Percentiles rank a stretch among this genome's conserved stretches.
Conservation (phyloP, 2,797 vertebrate species). For the Spheniscus humboldti region DNA sequence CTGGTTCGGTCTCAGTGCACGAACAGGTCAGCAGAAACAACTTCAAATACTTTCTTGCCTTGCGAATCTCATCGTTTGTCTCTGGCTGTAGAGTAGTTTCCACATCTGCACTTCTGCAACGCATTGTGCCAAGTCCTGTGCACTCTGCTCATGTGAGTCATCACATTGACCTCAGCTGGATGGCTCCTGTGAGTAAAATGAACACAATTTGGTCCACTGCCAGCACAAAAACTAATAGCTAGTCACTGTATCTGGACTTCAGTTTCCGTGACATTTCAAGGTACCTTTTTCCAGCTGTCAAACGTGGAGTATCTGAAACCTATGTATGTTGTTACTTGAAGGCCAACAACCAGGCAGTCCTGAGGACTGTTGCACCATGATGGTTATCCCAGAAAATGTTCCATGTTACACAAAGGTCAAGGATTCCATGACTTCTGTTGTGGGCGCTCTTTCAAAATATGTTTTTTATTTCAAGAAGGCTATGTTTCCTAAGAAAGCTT, state of each 20-base stretch:
- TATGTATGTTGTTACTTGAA: background rate
- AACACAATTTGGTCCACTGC: background rate
- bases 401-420: constrained; percentile 53
- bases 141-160: constrained; percentile 18
- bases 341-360: constrained; percentile 5
- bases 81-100: constrained; percentile 20
- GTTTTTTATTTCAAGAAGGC: constrained; percentile 44
- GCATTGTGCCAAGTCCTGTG: constrained; percentile 18
- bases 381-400: constrained; percentile 42
- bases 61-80: background rate
- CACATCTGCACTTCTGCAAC: constrained; percentile 58
- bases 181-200: constrained; percentile 21
- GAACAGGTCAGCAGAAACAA: background rate
- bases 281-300: constrained; percentile 46
- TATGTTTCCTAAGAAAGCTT: constrained; percentile 54
- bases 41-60: background rate
- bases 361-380: constrained; percentile 18
- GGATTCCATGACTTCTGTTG: constrained; percentile 65
- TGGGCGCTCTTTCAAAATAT: constrained; percentile 57
- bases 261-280: constrained; percentile 30
- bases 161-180: background rate
- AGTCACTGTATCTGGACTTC: constrained; percentile 3
- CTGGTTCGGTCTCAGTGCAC: background rate
- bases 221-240: constrained; percentile 14
- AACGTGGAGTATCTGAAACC: background rate